Evolutionary conservation across 2,113 vertebrate genomes (phyloP).

Genomic region (Micronycteris hirsuta): DNA sequence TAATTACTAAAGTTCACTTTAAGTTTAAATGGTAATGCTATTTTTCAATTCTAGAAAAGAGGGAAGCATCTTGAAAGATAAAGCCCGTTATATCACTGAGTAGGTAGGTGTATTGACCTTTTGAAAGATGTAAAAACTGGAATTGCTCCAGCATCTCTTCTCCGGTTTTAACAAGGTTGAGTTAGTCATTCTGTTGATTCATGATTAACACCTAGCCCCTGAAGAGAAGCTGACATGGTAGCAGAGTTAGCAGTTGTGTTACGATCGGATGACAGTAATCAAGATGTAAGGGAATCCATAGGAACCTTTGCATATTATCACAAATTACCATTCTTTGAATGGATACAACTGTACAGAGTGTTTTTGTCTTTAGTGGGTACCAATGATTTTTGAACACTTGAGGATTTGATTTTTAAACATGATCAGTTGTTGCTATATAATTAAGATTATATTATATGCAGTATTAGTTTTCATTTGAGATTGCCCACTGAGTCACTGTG

Average conservation of each 20-base stretch:
- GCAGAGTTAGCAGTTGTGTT: conserved; percentile 69
- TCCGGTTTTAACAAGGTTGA: conserved; percentile 77
- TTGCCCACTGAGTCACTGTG: conserved; percentile 31
- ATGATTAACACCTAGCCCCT: conserved; percentile 77
- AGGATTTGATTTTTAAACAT: not conserved
- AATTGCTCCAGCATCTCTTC: conserved; percentile 78
- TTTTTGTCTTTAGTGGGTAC: not conserved
- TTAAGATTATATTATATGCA: conserved; percentile 27
- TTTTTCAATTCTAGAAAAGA: conserved; percentile 82
- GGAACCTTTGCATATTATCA: conserved; percentile 51
- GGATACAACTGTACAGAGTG: conserved; percentile 34
- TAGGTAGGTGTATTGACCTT: conserved; percentile 88
- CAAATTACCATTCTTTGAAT: conserved; percentile 47
- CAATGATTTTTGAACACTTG: conserved; percentile 23
- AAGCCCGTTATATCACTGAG: conserved; percentile 81
- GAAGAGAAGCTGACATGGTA: conserved; percentile 78
- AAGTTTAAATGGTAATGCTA: conserved; percentile 66
- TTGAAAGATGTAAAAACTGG: conserved; percentile 85
- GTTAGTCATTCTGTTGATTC: conserved; percentile 82
- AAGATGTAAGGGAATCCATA: conserved; percentile 68
- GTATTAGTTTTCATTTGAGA: conserved; percentile 59
- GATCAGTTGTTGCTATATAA: not conserved
- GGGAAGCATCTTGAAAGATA: conserved; percentile 81
- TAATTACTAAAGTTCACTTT: conserved; percentile 75
- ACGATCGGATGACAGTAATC: conserved; percentile 76